Base-by-base conservation (phyloP, 2,113 vertebrate genomes). In the Syrmaticus mikado region DNA sequence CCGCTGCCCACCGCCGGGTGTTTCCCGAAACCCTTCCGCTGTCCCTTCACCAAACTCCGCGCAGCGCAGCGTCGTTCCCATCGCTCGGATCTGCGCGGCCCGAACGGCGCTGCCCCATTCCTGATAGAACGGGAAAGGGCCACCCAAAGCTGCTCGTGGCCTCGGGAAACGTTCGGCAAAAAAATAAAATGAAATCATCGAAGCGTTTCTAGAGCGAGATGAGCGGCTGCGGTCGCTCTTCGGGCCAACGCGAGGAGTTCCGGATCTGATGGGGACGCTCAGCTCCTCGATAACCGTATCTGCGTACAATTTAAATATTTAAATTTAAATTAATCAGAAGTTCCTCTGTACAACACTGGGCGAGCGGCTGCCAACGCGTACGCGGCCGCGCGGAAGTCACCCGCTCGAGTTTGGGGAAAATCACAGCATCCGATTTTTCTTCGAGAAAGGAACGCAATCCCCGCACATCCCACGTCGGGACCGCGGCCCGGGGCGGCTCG, bases 271-370 rank as follows among this genome's bases (percentile, higher is more conserved):
- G 50, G 65, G 87, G 92, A 93, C 25, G 25, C 85, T 62, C 94
- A 60, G 66, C 71, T 85, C 43, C 75, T 80, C 91, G 52, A 28
- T 87, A 17, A 83, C 92, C 65, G 72, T 64, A 83, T 67, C 64
- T 71, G 64, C 50, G 21, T 8, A 61, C 79, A 77, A 93, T 85
- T 94, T 85, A 53, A 53, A 71, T 85, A 82, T 58, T 70, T 87
- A 77, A 85, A 95, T 95, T 94, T 80, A 34, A 95, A 53, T 53
- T 53, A 53, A 53, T 28, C 52, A 93, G 74, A 80, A 89, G 73
- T 85, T 87, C 5, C 50, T 83, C n/a, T 85, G 30, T 5, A 1
- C 28, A 38, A 38, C 45, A 1, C 76, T 80, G 57, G 61, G 85
- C 24, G 32, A 61, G 84, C 32, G 66, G 64, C 58, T 80, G 80